Percentiles rank a stretch among this genome's conserved stretches.
phyloP scores from a whole-genome alignment of 2,113 vertebrate species.

The Rhipidura dahli region DNA sequence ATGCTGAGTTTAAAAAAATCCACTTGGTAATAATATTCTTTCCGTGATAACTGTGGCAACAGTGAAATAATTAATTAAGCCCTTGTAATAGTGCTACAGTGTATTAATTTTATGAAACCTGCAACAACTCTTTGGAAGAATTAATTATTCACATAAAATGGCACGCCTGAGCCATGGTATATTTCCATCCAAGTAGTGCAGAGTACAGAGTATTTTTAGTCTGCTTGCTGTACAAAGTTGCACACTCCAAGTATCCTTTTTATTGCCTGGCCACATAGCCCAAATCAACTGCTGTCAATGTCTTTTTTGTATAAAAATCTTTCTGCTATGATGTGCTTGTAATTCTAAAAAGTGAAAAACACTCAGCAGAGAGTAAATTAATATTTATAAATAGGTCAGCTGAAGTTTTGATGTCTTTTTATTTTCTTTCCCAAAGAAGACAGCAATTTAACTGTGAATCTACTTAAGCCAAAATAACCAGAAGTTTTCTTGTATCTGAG shows the following conservation, averaged over 20 bases:
- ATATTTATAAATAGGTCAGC: not conserved
- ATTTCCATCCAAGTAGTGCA: not conserved
- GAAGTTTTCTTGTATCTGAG: not conserved
- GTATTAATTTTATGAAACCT: not conserved
- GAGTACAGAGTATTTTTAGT: not conserved
- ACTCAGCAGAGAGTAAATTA: not conserved
- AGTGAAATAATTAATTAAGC: not conserved
- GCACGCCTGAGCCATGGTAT: not conserved
- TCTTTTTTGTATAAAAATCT: not conserved
- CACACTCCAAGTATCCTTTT: not conserved
- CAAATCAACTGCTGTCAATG: not conserved
- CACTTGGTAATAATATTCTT: not conserved
- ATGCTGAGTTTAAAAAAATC: not conserved
- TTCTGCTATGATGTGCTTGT: not conserved
- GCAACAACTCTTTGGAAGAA: not conserved
- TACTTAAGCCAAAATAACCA: not conserved
- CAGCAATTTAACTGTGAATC: not conserved
- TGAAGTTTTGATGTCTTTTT: not conserved
- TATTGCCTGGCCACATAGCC: not conserved
- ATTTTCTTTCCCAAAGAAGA: not conserved
- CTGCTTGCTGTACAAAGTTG: not conserved
- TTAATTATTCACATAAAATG: not conserved
- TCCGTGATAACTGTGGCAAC: not conserved
- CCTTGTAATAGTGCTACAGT: not conserved
- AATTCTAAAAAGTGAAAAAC: not conserved